Evolutionary conservation across 2,797 vertebrate species (phyloP).

Genomic region (Glossophaga mutica): DNA sequence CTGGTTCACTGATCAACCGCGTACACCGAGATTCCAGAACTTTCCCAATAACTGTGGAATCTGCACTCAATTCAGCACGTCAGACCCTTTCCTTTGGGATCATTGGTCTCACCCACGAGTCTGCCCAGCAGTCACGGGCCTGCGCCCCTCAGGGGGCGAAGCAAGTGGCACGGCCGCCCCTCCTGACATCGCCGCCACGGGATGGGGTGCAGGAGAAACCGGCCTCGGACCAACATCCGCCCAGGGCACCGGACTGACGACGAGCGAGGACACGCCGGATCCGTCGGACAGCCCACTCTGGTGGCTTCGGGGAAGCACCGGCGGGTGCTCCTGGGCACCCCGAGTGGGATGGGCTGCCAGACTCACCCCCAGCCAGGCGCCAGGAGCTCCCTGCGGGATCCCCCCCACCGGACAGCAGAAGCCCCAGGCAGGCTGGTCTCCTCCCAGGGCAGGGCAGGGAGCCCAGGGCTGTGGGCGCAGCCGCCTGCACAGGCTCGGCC

Average conservation of each 20-base stretch:
- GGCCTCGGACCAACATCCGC: too few species aligned
- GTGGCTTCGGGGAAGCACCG: too few species aligned
- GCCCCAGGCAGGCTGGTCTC: rapidly evolving
- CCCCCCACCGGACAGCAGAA: too few species aligned
- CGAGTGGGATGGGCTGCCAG: too few species aligned
- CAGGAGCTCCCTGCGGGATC: too few species aligned
- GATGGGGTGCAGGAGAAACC: rapidly evolving
- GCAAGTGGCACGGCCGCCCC: rapidly evolving
- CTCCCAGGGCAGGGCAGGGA: rapidly evolving
- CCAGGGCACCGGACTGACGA: too few species aligned
- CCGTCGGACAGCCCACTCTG: too few species aligned
- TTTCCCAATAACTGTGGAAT: rapidly evolving
- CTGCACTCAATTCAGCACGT: not conserved
- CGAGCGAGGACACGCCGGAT: too few species aligned
- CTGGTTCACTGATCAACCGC: rapidly evolving
- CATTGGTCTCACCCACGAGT: rapidly evolving
- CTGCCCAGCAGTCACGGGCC: rapidly evolving
- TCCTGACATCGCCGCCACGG: rapidly evolving
- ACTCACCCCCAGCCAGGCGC: too few species aligned
- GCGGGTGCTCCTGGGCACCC: too few species aligned
- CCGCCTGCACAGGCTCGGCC: rapidly evolving
- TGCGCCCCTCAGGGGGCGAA: rapidly evolving
- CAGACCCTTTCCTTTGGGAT: not conserved
- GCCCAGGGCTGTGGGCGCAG: too few species aligned
- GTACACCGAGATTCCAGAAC: rapidly evolving